Percentiles rank a stretch among this genome's conserved stretches.
phyloP scores from a whole-genome alignment of 2,888 invertebrate genomes.

The Coremacera marginata region DNA sequence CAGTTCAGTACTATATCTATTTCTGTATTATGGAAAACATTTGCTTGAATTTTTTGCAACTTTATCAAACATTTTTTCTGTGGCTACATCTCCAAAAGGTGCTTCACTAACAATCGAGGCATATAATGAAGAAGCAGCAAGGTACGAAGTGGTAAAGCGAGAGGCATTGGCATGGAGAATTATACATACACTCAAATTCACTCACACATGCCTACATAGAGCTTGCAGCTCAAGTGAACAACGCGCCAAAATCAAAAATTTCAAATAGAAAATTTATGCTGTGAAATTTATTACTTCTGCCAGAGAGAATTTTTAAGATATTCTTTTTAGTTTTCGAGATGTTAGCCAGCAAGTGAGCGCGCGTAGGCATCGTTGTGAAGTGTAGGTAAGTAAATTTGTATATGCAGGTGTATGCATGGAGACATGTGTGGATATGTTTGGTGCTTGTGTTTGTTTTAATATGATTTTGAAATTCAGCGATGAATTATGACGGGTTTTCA shows the following conservation, averaged over 20 bases:
- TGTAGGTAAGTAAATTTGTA: not conserved
- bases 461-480: conserved; percentile 22
- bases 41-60: no score
- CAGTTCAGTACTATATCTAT: no score
- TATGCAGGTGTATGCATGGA: not conserved
- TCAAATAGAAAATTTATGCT: conserved; percentile 33
- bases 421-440: not conserved
- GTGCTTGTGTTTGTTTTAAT: conserved; percentile 12
- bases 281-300: conserved; percentile 31
- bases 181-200: conserved; percentile 34
- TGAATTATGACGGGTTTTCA: conserved; percentile 22
- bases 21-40: no score
- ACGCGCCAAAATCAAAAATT: conserved; percentile 35
- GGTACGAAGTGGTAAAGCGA: conserved; percentile 36
- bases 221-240: conserved; percentile 13
- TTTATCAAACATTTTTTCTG: no score
- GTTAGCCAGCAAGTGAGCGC: not conserved
- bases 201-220: not conserved
- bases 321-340: conserved; percentile 36
- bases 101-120: conserved; percentile 7
- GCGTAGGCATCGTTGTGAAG: no score
- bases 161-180: conserved; percentile 31
- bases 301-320: conserved; percentile 30
- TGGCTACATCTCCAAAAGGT: conserved; percentile 46
- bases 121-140: conserved; percentile 3